Percentiles rank a stretch among this genome's conserved stretches.
phyloP scores from a whole-genome alignment of 2,888 invertebrate species.

The Drosophila acutilabella region DNA sequence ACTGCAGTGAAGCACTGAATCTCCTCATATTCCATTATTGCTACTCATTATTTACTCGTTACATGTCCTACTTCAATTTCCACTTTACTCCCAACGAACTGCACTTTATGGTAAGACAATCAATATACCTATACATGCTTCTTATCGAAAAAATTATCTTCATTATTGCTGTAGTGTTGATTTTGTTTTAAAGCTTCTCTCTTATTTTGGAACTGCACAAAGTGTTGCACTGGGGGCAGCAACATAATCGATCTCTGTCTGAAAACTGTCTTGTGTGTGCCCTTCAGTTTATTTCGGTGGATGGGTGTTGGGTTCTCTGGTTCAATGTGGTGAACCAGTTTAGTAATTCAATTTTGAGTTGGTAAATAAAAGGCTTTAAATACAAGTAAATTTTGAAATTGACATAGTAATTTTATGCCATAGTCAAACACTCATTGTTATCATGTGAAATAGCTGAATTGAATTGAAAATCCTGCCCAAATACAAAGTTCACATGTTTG shows the following conservation, averaged over 20 bases:
- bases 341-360: not conserved
- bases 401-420: too few species aligned
- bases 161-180: conserved; percentile 4
- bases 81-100: conserved; percentile 8
- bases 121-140: conserved; percentile 2
- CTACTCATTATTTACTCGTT: conserved; percentile 3
- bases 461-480: not conserved
- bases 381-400: too few species aligned
- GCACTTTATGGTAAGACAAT: conserved; percentile 15
- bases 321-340: not conserved
- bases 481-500: not conserved
- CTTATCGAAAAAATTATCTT: not conserved
- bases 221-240: conserved; percentile 26
- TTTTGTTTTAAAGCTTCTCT: not conserved
- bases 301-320: not conserved
- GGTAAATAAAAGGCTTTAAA: too few species aligned
- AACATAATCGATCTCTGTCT: conserved; percentile 43
- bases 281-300: not conserved
- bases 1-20: not conserved
- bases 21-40: not conserved
- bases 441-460: too few species aligned
- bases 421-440: too few species aligned
- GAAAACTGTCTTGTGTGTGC: not conserved
- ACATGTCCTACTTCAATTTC: not conserved
- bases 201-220: conserved; percentile 6